A percentile compares a stretch with the other conserved stretches of the same genome.
Conservation (phyloP, 2,888 invertebrate species). For the Eurois occulta region DNA sequence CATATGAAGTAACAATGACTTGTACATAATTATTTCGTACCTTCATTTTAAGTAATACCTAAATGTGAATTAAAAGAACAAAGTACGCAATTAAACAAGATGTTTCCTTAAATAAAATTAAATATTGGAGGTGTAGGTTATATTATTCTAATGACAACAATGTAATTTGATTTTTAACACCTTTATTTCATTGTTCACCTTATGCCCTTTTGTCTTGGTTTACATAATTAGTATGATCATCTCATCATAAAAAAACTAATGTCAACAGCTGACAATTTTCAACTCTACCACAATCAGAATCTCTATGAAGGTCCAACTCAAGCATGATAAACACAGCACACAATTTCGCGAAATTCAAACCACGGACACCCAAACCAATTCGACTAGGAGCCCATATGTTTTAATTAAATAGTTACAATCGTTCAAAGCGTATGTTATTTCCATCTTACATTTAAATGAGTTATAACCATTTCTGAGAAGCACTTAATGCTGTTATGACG, state of each 20-base stretch:
- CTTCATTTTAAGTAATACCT: background rate
- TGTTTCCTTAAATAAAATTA: background rate
- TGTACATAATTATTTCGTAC: background rate
- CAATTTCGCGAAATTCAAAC: constrained; percentile 33
- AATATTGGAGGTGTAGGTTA: background rate
- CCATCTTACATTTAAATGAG: constrained; percentile 77
- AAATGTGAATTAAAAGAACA: background rate
- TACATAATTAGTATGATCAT: background rate
- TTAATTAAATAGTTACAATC: constrained; percentile 78
- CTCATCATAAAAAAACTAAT: background rate
- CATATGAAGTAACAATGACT: background rate
- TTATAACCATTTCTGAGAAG: constrained; percentile 78
- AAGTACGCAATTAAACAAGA: background rate
- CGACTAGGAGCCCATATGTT: constrained; percentile 50
- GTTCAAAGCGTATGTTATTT: constrained; percentile 69
- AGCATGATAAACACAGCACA: background rate
- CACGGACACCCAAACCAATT: constrained; percentile 44
- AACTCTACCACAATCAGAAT: background rate
- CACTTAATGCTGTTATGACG: constrained; percentile 65
- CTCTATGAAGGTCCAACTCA: background rate
- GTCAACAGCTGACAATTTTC: background rate
- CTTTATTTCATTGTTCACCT: background rate
- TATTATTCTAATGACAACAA: background rate
- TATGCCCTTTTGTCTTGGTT: background rate
- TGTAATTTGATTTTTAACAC: background rate